phyloP scores from a whole-genome alignment of 2,113 vertebrate genomes.

The Apistogramma diplotaenia region DNA sequence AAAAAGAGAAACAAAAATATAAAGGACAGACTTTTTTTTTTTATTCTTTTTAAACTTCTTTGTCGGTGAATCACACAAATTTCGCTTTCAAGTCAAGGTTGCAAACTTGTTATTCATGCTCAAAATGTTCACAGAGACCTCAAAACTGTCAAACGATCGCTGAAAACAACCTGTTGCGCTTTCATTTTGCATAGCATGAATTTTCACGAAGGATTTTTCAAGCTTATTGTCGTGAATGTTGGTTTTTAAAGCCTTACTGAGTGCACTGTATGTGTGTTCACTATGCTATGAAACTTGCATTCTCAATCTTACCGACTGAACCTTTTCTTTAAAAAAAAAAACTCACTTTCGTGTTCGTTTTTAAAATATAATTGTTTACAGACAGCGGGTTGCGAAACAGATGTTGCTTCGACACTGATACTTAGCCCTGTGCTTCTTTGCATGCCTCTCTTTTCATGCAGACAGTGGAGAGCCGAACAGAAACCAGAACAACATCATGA shows the following conservation, averaged over 20 bases:
- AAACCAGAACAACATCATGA: constrained; percentile 1
- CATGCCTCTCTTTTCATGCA: constrained; percentile 32
- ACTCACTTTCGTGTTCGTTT: background rate
- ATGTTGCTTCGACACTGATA: constrained; percentile 3
- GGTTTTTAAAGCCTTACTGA: constrained; percentile 27
- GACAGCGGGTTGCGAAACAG: background rate
- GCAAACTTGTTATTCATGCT: constrained; percentile 46
- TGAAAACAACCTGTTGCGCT: constrained; percentile 30
- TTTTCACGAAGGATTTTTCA: constrained; percentile 51
- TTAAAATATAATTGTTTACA: constrained; percentile 1
- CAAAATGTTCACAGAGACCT: constrained; percentile 19
- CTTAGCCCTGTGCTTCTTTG: constrained; percentile 61
- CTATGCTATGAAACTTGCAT: background rate
- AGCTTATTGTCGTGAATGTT: constrained; percentile 34
- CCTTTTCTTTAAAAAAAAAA: background rate
- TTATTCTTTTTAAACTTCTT: constrained; percentile 1
- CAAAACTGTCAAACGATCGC: background rate
- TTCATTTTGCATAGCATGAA: constrained; percentile 71
- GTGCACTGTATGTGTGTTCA: background rate
- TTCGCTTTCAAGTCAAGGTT: constrained; percentile 30
- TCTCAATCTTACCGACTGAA: background rate
- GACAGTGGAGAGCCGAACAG: constrained; percentile 19
- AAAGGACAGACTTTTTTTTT: constrained; percentile 7
- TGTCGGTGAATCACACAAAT: constrained; percentile 3
- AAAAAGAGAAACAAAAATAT: constrained; percentile 45